Evolutionary conservation across 2,888 invertebrate species (phyloP).

Genomic region (Trachelus stipa): DNA sequence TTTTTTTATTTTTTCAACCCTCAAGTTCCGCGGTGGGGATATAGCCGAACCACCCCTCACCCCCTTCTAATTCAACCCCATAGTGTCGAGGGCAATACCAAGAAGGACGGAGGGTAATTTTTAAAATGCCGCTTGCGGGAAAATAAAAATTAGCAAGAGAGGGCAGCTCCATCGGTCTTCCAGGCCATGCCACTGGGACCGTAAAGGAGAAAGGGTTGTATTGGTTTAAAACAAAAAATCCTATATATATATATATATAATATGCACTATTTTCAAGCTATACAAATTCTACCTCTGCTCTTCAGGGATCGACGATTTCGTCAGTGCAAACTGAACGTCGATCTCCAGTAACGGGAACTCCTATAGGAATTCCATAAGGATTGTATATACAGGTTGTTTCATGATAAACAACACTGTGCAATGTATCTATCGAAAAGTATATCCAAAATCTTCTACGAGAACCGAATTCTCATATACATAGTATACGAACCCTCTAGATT

Average conservation of each 20-base stretch:
- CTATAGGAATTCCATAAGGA: background rate
- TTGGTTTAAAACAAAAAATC: background rate
- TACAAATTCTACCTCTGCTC: background rate
- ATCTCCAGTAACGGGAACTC: background rate
- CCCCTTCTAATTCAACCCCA: background rate
- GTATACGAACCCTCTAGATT: background rate
- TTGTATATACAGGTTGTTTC: background rate
- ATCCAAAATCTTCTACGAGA: background rate
- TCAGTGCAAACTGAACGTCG: background rate
- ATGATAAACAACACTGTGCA: background rate
- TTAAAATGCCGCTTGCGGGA: conserved; percentile 61
- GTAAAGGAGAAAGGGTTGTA: background rate
- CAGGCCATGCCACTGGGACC: conserved; percentile 2
- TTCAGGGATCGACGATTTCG: background rate
- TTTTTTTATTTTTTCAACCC: conserved; percentile 11
- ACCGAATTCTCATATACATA: background rate
- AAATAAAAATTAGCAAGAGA: conserved; percentile 58
- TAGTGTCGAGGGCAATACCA: conserved; percentile 15
- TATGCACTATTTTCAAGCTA: background rate
- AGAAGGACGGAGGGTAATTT: conserved; percentile 53
- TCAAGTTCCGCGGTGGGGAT: conserved; percentile 5
- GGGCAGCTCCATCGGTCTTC: conserved; percentile 37
- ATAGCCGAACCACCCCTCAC: background rate
- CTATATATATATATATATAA: background rate
- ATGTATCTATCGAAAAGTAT: background rate